Evolutionary conservation across 2,113 vertebrate species (phyloP), one percentile per base, ranked within the genome.

Genomic region (Pipa parva): DNA sequence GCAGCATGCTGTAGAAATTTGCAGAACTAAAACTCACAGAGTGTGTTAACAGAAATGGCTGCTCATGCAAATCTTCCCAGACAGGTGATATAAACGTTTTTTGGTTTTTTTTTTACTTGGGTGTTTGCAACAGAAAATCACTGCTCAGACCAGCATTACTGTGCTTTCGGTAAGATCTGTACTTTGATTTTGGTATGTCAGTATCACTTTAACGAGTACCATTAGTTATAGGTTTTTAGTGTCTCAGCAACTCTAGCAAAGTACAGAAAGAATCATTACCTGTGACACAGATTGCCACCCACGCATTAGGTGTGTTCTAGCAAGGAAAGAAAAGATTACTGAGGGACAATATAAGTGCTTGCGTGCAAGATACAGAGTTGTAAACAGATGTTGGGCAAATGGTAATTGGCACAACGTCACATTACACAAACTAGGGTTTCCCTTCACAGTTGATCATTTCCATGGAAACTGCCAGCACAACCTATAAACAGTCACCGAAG

Each of bases 401-500:
- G 33, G 72, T 72, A 73, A 67, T 21, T 57, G 54, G n/a, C 24
- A 59, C 45, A 58, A 59, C 28, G 65, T 68, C 65, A 59, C 57
- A 22, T 51, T 29, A 73, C 79, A 80, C 78, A 81, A 28, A 36
- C 54, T 66, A 85, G 82, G 82, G 70, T 72, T 90, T 84, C 84
- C 87, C 81, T 86, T 71, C 51, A 33, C 39, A 63, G 68, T 73
- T 84, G 74, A 64, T 55, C 57, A 83, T 91, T 70, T 72, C 81
- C 82, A 59, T 28, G 72, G 79, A 71, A 81, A 91, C 85, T 75
- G 33, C 69, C 79, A 83, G 78, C 78, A 83, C 77, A 84, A 73
- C 76, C 73, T 81, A 85, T 80, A 92, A 90, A 85, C 82, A 91
- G 73, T 75, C 80, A 80, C 73, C 63, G 69, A 17, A 56, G 75